Conservation (phyloP, 2,797 vertebrate genomes). For the Sebastes taczanowskii region DNA sequence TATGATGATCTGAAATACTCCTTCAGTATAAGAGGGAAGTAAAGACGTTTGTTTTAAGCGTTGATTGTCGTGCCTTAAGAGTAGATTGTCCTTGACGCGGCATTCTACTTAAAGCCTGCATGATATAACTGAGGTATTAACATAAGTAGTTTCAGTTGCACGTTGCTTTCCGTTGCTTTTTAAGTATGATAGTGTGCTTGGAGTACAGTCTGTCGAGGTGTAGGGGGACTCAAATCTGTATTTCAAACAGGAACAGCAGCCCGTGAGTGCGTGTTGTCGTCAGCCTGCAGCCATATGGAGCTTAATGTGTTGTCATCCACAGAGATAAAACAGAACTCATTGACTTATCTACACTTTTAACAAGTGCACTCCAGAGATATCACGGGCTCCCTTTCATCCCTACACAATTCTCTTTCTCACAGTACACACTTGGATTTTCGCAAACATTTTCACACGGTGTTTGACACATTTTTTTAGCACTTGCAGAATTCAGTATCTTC, state of each 20-base stretch:
- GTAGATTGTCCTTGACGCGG: background rate
- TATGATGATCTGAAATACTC: background rate
- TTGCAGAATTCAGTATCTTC: constrained; percentile 17
- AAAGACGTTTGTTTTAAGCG: background rate
- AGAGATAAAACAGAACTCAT: constrained; percentile 37
- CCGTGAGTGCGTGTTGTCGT: constrained; percentile 9
- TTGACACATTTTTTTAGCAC: background rate
- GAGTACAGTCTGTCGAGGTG: background rate
- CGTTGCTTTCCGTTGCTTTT: background rate
- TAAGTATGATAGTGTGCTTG: background rate
- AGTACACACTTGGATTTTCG: background rate
- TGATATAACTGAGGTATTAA: background rate
- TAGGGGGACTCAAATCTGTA: background rate
- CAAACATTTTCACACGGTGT: background rate
- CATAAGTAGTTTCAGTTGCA: background rate
- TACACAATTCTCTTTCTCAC: constrained; percentile 26
- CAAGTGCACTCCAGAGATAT: constrained; percentile 45
- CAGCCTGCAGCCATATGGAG: constrained; percentile 21
- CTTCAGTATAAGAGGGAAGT: background rate
- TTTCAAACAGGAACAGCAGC: constrained; percentile 1
- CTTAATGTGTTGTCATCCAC: constrained; percentile 31
- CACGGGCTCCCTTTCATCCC: constrained; percentile 28
- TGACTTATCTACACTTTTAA: constrained; percentile 46
- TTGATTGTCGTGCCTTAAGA: background rate
- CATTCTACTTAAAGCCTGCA: background rate